Base-by-base conservation (phyloP, 2,888 invertebrate species). In the Agrochola circellaris region DNA sequence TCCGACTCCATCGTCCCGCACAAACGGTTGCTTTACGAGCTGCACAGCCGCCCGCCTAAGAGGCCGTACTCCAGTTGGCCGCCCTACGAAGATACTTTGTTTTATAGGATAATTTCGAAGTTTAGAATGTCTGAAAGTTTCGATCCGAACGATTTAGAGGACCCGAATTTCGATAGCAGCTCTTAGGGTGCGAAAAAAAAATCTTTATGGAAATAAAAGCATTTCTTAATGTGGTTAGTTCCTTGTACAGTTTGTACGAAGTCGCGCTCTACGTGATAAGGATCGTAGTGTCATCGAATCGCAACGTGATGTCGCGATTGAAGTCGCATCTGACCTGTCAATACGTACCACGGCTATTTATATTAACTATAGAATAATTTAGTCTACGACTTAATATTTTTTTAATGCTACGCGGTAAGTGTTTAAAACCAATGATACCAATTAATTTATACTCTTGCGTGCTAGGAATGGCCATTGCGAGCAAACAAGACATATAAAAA, bases 101-200 rank as follows among this genome's bases (percentile, higher is more conserved):
- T 96, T 81, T 97, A 96, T 73, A 93, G 91, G 51, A 93, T 96
- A 3, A 91, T 96, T 23, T 95, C 96, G 0, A 93, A 95, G 75
- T 97, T 96, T 82, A 92, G 95, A 69, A 94, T 96, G 93, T 95
- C 96, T 0, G 95, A 96, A 26, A 97, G 97, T 81, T 96, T 97
- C 65, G 96, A 97, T 90, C 91, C 94, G 0, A 95, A 92, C 65
- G 94, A 95, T 77, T 83, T 95, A 8, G 94, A 94, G 4, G 76
- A 87, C 11, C 82, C 87, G 0, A 88, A 85, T 30, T 87, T 92
- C 26, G 87, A 90, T 48, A 70, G 15, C 11, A 83, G 79, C 64
- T 66, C 87, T 34, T 89, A 83, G 70, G 11, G 11, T 45, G 45
- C 9, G 20, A 15, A 34, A n/a, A 34, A 23, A 9, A n/a, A 20